Conservation (phyloP, 2,888 invertebrate genomes). For the Anoplius nigerrimus region DNA sequence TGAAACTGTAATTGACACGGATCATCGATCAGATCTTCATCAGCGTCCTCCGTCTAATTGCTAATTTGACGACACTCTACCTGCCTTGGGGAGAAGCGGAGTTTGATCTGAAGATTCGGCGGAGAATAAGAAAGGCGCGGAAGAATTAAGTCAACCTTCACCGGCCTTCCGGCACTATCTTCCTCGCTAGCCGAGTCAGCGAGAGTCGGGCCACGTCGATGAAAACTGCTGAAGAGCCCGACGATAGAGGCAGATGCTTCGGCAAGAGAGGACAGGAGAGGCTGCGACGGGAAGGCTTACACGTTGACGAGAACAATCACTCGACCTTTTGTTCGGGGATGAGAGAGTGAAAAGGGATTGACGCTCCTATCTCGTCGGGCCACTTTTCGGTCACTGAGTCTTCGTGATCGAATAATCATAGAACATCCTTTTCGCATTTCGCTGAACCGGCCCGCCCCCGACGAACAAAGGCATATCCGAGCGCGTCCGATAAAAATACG, state of each 20-base stretch:
- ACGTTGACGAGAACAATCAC: slow-evolving; percentile 33
- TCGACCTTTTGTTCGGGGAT: slow-evolving; percentile 29
- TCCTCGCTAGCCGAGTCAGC: slow-evolving; percentile 53
- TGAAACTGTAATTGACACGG: too few species aligned
- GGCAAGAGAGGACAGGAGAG: too few species aligned
- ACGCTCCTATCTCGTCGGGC: not conserved
- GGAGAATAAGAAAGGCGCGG: slow-evolving; percentile 28
- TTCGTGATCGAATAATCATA: too few species aligned
- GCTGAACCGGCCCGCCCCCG: too few species aligned
- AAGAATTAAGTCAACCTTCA: slow-evolving; percentile 54
- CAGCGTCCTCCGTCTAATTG: too few species aligned
- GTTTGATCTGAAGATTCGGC: too few species aligned
- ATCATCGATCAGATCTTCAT: too few species aligned
- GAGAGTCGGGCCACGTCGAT: slow-evolving; percentile 41
- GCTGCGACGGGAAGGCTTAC: slow-evolving; percentile 40
- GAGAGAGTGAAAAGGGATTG: not conserved
- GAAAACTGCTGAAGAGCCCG: slow-evolving; percentile 53
- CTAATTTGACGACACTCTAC: too few species aligned
- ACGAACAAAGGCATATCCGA: too few species aligned
- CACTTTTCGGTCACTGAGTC: not conserved
- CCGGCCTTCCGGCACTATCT: slow-evolving; percentile 44
- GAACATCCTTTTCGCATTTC: too few species aligned
- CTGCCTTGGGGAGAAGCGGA: too few species aligned
- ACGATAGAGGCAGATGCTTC: slow-evolving; percentile 43
- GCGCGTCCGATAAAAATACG: too few species aligned